These are phyloP conservation scores for Charina bottae DNA, from an alignment of 2,113 vertebrate species.

Conservation along the genomic window DNA sequence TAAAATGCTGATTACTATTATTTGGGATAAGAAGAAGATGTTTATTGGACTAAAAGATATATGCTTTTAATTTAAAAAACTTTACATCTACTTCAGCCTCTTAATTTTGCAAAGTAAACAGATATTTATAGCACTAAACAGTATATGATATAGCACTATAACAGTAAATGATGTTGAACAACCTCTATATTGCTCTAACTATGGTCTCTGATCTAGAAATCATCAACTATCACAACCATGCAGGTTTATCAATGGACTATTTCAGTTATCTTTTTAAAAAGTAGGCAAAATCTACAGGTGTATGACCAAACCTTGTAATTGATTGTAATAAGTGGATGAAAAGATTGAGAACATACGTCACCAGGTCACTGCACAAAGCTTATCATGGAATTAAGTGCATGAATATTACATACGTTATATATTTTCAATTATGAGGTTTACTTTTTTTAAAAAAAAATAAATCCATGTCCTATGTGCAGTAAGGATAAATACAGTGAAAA, in stretches of 20 bases:
- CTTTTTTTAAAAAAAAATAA: no score
- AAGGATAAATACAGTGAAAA: no score
- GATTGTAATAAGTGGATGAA: neutral
- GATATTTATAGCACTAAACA: slow-evolving; percentile 73
- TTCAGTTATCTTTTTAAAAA: slow-evolving; percentile 23
- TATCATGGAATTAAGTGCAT: neutral
- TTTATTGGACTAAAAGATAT: slow-evolving; percentile 50
- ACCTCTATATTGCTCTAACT: slow-evolving; percentile 66
- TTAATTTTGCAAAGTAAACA: slow-evolving; percentile 62
- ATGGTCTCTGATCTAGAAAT: slow-evolving; percentile 69
- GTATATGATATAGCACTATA: no score
- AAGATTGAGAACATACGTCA: neutral
- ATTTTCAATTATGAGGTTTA: no score
- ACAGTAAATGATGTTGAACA: slow-evolving; percentile 69
- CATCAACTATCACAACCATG: slow-evolving; percentile 58
- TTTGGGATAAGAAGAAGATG: slow-evolving; percentile 48
- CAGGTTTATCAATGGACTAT: slow-evolving; percentile 30
- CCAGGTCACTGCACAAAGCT: no score
- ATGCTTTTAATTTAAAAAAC: slow-evolving; percentile 75
- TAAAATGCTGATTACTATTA: slow-evolving; percentile 62
- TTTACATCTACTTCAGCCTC: slow-evolving; percentile 66
- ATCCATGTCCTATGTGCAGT: no score
- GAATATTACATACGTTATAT: no score
- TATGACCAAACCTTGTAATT: neutral
- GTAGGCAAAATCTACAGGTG: neutral